Evolutionary conservation across 2,113 vertebrate species (phyloP), one percentile per base, ranked within the genome.

Genomic region (Carollia perspicillata): DNA sequence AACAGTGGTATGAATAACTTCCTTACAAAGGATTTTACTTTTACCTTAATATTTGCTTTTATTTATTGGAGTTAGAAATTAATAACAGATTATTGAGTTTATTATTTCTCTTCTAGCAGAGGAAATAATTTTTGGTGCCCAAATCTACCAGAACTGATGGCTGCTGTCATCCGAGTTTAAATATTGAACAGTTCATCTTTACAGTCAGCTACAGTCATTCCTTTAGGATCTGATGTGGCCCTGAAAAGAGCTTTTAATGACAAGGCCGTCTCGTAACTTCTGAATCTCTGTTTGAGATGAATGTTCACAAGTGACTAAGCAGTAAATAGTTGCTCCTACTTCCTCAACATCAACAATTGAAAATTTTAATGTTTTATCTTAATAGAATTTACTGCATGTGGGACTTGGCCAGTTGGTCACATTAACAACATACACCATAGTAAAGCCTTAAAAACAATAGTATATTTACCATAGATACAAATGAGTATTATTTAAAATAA

Each of bases 21-120:
- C 6, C 10, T 85, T 58, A 72, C 7, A 40, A 78, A 84, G 1
- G 18, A 13, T 68, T 89, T 80, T 71, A 68, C 26, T 78, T 77
- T 95, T 28, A 44, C 33, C 49, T 66, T 75, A 60, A 60, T 55
- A 40, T 40, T 65, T 88, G 16, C 20, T 74, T 88, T 88, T 18
- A 84, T 30, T 83, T 71, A 37, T 71, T 86, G 16, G 18, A 80
- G 17, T 26, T 1, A 80, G 14, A 94, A 65, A 47, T 60, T 84
- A n/a, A 84, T 42, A 71, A 81, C 2, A 84, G 8, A 79, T 95
- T 87, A 79, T 23, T 85, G 68, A 93, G 51, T 37, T 93, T 94
- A 83, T 81, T 97, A n/a, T 85, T 92, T 86, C 12, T 91, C 51
- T 40, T 81, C 65, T 84, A 49, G 71, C 89, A 35, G 11, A 72